These are phyloP conservation scores for Erythrolamprus reginae DNA, from an alignment of 2,113 vertebrate species.

Conservation along the genomic window DNA sequence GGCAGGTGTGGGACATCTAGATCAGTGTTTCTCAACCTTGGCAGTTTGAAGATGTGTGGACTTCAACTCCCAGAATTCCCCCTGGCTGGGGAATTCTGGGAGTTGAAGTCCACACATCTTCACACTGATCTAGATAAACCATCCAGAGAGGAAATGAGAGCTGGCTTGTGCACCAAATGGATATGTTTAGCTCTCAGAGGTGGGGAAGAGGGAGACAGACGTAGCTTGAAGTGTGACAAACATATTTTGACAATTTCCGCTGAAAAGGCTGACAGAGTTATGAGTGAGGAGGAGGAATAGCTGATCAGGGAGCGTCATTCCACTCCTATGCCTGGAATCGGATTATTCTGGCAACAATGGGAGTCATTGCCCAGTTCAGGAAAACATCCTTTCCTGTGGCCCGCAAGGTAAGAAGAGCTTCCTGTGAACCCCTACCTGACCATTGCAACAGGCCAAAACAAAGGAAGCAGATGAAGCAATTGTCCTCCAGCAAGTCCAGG, in stretches of 20 bases:
- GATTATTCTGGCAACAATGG: constrained; percentile 58
- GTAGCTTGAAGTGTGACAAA: constrained; percentile 62
- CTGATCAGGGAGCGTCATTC: constrained; percentile 45
- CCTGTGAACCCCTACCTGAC: constrained; percentile 46
- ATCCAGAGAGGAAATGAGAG: constrained; percentile 57
- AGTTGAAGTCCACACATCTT: too few relatives aligned
- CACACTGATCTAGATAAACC: too few relatives aligned
- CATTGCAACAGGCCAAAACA: background rate
- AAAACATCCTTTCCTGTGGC: constrained; percentile 52
- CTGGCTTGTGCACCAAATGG: constrained; percentile 51
- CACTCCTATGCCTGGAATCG: constrained; percentile 54
- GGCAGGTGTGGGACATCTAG: constrained; percentile 53
- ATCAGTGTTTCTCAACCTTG: too few relatives aligned
- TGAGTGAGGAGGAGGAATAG: constrained; percentile 54
- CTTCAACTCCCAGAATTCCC: too few relatives aligned
- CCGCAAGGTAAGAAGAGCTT: constrained; percentile 27
- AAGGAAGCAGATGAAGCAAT: background rate
- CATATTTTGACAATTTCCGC: constrained; percentile 60
- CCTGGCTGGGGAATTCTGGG: too few relatives aligned
- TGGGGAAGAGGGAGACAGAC: background rate
- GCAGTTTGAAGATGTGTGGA: too few relatives aligned
- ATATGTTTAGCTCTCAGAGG: constrained; percentile 46
- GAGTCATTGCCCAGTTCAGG: constrained; percentile 53
- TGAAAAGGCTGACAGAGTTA: constrained; percentile 64
- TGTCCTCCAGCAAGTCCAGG: accelerated